These are phyloP conservation scores for Trachymyrmex cornetzi DNA, from an alignment of 1,140 invertebrate species.

Conservation along the genomic window DNA sequence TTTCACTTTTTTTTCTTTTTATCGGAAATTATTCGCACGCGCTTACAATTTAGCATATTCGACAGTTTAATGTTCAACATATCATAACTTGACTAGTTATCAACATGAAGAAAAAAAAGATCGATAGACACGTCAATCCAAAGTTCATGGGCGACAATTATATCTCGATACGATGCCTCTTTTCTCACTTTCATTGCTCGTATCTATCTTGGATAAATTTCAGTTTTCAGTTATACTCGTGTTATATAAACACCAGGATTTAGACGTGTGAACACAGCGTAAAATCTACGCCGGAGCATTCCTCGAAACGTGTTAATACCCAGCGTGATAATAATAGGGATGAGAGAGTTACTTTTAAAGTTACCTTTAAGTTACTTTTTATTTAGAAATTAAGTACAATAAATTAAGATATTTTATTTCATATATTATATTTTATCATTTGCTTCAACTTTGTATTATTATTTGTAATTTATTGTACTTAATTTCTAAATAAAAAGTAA, in stretches of 20 bases:
- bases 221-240: neutral
- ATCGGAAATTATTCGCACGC: neutral
- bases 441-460: too few relatives aligned
- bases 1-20: neutral
- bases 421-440: too few relatives aligned
- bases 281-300: neutral
- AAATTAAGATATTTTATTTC: too few relatives aligned
- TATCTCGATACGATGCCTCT: neutral
- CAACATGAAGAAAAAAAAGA: neutral
- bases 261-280: neutral
- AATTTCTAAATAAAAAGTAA: too few relatives aligned
- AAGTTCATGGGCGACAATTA: neutral
- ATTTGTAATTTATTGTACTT: too few relatives aligned
- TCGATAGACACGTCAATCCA: conserved; percentile 1
- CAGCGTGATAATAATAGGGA: neutral
- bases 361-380: too few relatives aligned
- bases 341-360: too few relatives aligned
- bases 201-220: neutral
- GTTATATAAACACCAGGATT: conserved; percentile 23
- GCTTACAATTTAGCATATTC: neutral
- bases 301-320: neutral
- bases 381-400: too few relatives aligned
- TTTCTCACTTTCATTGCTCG: neutral
- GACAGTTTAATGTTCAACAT: neutral
- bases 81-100: neutral